Conservation (phyloP, 1,140 invertebrate genomes). For the Drosophila littoralis region DNA sequence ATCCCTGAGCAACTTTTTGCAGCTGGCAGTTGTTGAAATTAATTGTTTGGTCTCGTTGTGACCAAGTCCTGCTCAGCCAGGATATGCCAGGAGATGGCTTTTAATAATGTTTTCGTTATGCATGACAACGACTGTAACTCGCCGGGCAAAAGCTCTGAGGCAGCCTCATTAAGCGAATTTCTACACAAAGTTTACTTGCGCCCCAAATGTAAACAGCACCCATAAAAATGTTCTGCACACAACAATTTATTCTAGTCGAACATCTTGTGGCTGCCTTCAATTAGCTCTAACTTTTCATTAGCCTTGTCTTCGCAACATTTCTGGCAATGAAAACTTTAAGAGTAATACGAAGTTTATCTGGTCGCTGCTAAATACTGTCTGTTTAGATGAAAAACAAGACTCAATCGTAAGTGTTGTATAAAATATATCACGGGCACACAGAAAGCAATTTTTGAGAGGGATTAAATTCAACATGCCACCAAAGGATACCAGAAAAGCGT, state of each 20-base stretch:
- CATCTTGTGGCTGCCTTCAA: slow-evolving; percentile 34
- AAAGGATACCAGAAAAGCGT: no score
- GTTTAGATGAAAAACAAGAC: no score
- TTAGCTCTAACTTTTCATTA: slow-evolving; percentile 34
- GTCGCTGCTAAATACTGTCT: no score
- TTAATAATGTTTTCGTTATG: slow-evolving; percentile 60
- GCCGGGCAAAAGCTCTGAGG: slow-evolving; percentile 18
- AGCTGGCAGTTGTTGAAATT: slow-evolving; percentile 36
- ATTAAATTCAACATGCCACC: no score
- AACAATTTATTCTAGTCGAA: slow-evolving; percentile 24
- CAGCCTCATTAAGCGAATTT: slow-evolving; percentile 53
- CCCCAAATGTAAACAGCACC: slow-evolving; percentile 11
- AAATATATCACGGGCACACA: no score
- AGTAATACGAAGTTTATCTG: no score
- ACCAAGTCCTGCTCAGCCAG: slow-evolving; percentile 8
- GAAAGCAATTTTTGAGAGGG: no score
- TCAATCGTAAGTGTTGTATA: no score
- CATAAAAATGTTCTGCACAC: slow-evolving; percentile 31
- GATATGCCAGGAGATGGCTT: slow-evolving; percentile 21
- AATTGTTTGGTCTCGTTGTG: slow-evolving; percentile 55
- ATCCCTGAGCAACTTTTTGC: not conserved
- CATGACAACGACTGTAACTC: slow-evolving; percentile 52
- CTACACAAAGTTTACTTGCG: slow-evolving; percentile 40
- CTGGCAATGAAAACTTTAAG: no score
- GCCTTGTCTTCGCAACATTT: not conserved